A percentile compares a stretch with the other conserved stretches of the same genome.
phyloP scores from a whole-genome alignment of 2,113 vertebrate genomes.

The Eurystomus gularis region DNA sequence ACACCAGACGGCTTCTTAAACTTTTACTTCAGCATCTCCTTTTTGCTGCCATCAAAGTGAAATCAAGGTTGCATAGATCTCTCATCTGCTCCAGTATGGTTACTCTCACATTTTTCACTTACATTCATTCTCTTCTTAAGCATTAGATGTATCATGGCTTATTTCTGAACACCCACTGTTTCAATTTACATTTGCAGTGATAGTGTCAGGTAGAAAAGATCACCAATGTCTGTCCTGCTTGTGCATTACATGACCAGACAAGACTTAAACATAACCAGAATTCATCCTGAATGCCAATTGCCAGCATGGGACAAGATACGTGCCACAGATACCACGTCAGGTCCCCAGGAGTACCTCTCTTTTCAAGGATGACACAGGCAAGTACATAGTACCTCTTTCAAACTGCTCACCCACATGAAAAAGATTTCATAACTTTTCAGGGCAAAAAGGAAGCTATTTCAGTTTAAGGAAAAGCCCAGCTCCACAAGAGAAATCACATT shows the following conservation, averaged over 20 bases:
- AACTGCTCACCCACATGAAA: background rate
- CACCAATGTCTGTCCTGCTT: background rate
- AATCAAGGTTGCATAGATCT: background rate
- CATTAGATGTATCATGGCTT: background rate
- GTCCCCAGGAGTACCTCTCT: background rate
- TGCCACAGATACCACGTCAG: background rate
- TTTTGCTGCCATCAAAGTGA: background rate
- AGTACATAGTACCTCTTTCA: background rate
- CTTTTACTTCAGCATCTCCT: background rate
- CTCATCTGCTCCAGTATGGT: background rate
- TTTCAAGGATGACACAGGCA: background rate
- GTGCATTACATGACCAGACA: background rate
- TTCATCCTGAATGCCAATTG: background rate
- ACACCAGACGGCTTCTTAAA: background rate
- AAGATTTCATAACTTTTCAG: background rate
- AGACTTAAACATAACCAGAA: background rate
- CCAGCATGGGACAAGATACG: background rate
- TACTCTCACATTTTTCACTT: background rate
- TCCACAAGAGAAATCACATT: background rate
- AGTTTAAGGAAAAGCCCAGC: background rate
- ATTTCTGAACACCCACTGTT: background rate
- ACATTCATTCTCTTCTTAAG: background rate
- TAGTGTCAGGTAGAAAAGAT: background rate
- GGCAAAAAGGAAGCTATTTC: background rate
- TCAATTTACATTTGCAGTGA: background rate